Base-by-base conservation (phyloP, 2,113 vertebrate species). In the Heterocephalus glaber region DNA sequence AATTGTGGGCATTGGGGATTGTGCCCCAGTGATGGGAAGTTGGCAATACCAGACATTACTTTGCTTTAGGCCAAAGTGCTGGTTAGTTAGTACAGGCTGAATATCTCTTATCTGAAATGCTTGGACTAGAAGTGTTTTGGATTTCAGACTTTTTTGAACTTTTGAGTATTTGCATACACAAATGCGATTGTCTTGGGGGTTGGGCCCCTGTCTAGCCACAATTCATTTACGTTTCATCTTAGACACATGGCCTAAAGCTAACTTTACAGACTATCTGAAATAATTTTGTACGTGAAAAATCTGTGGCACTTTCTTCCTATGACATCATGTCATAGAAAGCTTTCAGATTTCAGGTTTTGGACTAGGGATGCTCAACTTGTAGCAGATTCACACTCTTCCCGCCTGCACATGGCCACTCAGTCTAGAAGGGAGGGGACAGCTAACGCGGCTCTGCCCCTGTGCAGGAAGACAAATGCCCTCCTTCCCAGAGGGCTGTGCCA, bases 391-490 rank as follows among this genome's bases (percentile, higher is more conserved):
- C 4, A 58, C 17, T 8, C 26, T 44, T 82, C 47, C 11, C 24
- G n/a, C 3, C 72, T 56, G 41, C 47, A 35, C 2, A 3, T 0
- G 3, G 66, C 68, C 2, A 11, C 17, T 56, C 1, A 2, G 8
- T 28, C 26, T 5, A 16, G 87, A 86, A 33, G 77, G 80, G 4
- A 91, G 26, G 38, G 61, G 63, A 20, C 33, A 8, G 0, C 44
- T 9, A 24, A 9, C 30, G 22, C 1, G 16, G 12, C 41, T 52
- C 35, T 66, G 49, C 38, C 20, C 52, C 16, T 87, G 19, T 0
- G 1, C 22, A 7, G n/a, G 10, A 72, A 28, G 26, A 54, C n/a
- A 20, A 33, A 16, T 20, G 0, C 12, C 22, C 2, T 77, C 24
- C 8, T 35, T 58, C 26, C 13, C 41, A 17, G 20, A 41, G 5